Evolutionary conservation across 2,888 invertebrate species (phyloP).

Genomic region (Drosophila paramelanica): DNA sequence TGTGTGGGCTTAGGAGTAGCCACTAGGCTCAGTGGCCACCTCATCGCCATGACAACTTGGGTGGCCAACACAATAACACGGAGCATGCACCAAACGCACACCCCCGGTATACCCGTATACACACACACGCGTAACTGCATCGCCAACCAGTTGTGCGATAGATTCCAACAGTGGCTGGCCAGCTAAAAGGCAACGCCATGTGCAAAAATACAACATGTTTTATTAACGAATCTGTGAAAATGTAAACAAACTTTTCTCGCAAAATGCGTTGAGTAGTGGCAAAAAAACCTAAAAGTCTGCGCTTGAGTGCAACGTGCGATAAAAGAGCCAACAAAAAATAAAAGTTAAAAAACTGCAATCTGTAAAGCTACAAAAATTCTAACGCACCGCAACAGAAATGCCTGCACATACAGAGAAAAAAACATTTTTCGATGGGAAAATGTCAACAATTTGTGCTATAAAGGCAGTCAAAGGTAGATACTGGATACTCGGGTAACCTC

Average conservation of each 20-base stretch:
- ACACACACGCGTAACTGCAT: constrained; percentile 31
- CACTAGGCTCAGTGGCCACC: constrained; percentile 43
- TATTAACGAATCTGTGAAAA: constrained; percentile 30
- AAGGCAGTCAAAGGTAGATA: constrained; percentile 52
- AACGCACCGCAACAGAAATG: constrained; percentile 43
- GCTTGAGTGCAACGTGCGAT: background rate
- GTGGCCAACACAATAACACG: constrained; percentile 78
- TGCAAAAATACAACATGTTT: constrained; percentile 7
- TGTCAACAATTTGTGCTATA: constrained; percentile 57
- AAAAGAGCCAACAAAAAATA: background rate
- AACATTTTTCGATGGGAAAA: constrained; percentile 44
- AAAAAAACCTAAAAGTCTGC: constrained; percentile 1
- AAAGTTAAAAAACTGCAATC: background rate
- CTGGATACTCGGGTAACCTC: constrained; percentile 4
- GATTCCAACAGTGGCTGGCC: constrained; percentile 66
- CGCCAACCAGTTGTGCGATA: constrained; percentile 64
- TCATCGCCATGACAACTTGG: constrained; percentile 65
- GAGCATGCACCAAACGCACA: constrained; percentile 74
- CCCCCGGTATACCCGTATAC: constrained; percentile 19
- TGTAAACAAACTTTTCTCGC: constrained; percentile 28
- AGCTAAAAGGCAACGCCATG: constrained; percentile 17
- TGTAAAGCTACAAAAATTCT: constrained; percentile 16
- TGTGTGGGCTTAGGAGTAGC: constrained; percentile 38
- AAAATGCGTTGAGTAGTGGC: constrained; percentile 22
- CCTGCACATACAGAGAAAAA: constrained; percentile 4